phyloP scores from a whole-genome alignment of 1,140 invertebrate genomes.

The Procambarus virginalis region DNA sequence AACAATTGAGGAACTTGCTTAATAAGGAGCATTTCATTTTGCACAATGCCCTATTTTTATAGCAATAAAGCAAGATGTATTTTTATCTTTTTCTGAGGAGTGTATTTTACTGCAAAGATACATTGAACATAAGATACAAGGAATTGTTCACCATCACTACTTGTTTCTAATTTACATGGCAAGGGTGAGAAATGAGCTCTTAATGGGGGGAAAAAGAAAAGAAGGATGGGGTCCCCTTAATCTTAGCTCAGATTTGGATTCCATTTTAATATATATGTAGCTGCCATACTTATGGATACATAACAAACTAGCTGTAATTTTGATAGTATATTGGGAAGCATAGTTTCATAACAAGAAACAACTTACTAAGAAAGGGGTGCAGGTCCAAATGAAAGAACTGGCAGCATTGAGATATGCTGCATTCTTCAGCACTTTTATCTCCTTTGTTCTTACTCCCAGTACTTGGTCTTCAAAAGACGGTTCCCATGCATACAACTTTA shows the following conservation, averaged over 20 bases:
- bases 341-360: neutral
- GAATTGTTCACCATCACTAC: too few species aligned
- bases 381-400: slow-evolving; percentile 95
- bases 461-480: slow-evolving; percentile 76
- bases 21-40: too few species aligned
- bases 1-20: too few species aligned
- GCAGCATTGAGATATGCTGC: slow-evolving; percentile 77
- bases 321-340: neutral
- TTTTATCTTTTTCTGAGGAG: too few species aligned
- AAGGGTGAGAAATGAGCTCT: too few species aligned
- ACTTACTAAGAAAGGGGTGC: slow-evolving; percentile 95
- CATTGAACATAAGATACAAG: too few species aligned
- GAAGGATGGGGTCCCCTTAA: too few species aligned
- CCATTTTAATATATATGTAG: neutral
- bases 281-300: neutral
- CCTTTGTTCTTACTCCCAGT: slow-evolving; percentile 72
- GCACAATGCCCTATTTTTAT: too few species aligned
- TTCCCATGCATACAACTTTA: slow-evolving; percentile 75
- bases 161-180: too few species aligned
- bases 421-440: slow-evolving; percentile 75
- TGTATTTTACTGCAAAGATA: too few species aligned
- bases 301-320: neutral
- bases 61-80: too few species aligned
- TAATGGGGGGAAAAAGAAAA: too few species aligned
- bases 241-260: neutral